Conservation (phyloP, 2,797 vertebrate genomes). For the Meda fulgida region DNA sequence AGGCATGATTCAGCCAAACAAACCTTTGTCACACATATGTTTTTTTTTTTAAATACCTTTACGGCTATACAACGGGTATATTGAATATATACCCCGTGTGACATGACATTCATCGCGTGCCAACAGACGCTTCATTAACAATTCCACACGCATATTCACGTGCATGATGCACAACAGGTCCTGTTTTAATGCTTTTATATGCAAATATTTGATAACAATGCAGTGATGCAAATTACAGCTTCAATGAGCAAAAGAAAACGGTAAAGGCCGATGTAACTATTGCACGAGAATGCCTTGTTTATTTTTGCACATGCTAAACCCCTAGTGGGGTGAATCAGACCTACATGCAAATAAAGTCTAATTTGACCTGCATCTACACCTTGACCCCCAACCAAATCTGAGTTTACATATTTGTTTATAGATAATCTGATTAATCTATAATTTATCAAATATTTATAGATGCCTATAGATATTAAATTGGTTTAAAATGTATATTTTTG, state of each 20-base stretch:
- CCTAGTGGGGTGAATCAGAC: background rate
- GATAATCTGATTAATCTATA: background rate
- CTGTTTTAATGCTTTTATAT: background rate
- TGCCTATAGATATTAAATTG: background rate
- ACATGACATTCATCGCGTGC: slow-evolving; percentile 21
- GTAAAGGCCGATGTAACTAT: background rate
- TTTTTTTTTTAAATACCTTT: background rate
- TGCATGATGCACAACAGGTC: slow-evolving; percentile 8
- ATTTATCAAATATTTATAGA: too few relatives aligned
- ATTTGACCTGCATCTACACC: background rate
- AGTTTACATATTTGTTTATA: background rate
- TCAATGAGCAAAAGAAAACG: background rate
- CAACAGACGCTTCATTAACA: background rate
- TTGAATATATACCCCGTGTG: background rate
- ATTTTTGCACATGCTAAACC: background rate
- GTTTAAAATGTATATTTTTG: background rate
- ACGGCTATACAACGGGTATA: background rate
- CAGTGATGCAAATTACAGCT: background rate
- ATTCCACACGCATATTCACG: background rate
- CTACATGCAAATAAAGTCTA: background rate
- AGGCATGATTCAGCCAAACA: slow-evolving; percentile 7
- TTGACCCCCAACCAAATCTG: background rate
- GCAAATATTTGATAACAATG: background rate
- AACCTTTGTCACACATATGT: background rate
- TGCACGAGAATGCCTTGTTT: background rate